Evolutionary conservation across 2,113 vertebrate genomes (phyloP).

Genomic region (Otocyon megalotis): DNA sequence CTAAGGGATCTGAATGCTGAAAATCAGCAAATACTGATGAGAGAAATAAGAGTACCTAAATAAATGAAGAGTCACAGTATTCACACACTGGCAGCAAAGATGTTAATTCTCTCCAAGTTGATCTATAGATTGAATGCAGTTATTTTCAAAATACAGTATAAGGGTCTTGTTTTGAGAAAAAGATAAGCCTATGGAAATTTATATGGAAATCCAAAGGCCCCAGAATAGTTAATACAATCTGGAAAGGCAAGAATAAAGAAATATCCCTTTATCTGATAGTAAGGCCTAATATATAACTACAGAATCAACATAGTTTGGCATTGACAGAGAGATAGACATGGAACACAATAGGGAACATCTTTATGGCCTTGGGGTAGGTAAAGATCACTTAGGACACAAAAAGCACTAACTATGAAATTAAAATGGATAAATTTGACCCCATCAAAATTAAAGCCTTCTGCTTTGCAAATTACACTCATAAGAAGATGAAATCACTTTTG

Average conservation of each 20-base stretch:
- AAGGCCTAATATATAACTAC: neutral
- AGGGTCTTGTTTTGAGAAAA: neutral
- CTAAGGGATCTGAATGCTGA: neutral
- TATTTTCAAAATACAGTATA: neutral
- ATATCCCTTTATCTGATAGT: neutral
- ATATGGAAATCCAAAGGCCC: neutral
- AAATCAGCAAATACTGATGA: neutral
- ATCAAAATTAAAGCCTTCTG: neutral
- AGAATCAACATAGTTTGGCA: neutral
- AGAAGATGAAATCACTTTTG: neutral
- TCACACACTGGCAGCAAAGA: neutral
- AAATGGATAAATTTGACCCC: neutral
- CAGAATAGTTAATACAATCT: neutral
- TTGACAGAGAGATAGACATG: neutral
- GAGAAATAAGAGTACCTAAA: neutral
- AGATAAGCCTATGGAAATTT: neutral
- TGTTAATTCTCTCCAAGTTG: neutral
- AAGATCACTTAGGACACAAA: neutral
- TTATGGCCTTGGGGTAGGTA: neutral
- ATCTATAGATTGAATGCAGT: neutral
- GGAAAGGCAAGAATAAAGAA: neutral
- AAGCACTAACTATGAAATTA: neutral
- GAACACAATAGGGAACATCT: neutral
- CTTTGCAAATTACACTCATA: neutral
- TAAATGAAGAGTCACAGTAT: neutral